Evolutionary conservation across 2,888 invertebrate genomes (phyloP).

Genomic region (Nesidiocoris tenuis): DNA sequence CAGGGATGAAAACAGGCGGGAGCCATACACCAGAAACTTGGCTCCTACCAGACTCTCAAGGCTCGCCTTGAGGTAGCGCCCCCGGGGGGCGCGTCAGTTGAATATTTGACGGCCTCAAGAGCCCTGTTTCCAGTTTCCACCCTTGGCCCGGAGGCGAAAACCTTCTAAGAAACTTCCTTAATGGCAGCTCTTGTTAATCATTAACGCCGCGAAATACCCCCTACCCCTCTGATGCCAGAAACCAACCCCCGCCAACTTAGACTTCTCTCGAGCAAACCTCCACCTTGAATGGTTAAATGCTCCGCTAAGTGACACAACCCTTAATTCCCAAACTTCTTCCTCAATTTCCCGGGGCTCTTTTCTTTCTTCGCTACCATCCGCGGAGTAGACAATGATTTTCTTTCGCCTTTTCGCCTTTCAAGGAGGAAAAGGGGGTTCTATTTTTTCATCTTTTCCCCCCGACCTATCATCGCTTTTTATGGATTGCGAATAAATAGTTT

Average conservation of each 20-base stretch:
- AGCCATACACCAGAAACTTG: neutral
- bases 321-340: slow-evolving; percentile 17
- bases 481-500: neutral
- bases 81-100: slow-evolving; percentile 29
- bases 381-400: neutral
- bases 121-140: neutral
- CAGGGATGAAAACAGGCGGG: neutral
- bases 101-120: slow-evolving; percentile 33
- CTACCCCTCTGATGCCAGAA: neutral
- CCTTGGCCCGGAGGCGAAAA: slow-evolving; percentile 10
- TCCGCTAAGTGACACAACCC: slow-evolving; percentile 35
- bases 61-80: slow-evolving; percentile 15
- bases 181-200: slow-evolving; percentile 41
- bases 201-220: slow-evolving; percentile 19
- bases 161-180: slow-evolving; percentile 44
- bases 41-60: neutral
- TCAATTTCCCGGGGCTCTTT: neutral
- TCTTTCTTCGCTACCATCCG: neutral
- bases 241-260: too few relatives aligned
- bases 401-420: neutral
- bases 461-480: neutral
- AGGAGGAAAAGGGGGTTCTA: neutral
- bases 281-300: slow-evolving; percentile 35
- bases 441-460: neutral
- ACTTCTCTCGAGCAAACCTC: slow-evolving; percentile 4